Conservation (phyloP, 2,113 vertebrate species). For the Anas platyrhynchos region DNA sequence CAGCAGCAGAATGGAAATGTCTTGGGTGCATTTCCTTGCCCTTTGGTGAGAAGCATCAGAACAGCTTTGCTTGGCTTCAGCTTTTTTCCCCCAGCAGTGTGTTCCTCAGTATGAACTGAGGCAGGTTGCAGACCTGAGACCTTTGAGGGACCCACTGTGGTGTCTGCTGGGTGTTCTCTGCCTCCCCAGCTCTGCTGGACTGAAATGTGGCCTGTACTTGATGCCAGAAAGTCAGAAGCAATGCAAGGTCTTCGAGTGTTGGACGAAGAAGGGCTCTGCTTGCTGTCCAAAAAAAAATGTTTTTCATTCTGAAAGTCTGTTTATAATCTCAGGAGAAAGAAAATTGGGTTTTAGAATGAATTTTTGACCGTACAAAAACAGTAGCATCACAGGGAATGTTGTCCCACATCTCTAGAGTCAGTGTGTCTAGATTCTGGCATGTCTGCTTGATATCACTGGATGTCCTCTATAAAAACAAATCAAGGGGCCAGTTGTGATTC, state of each 20-base stretch:
- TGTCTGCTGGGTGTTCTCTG: not conserved
- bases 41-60: not conserved
- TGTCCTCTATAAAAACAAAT: not conserved
- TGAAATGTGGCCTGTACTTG: not conserved
- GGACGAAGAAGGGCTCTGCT: not conserved
- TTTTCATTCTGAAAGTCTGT: not conserved
- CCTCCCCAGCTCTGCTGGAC: accelerated
- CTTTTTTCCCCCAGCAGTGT: not conserved
- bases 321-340: not conserved
- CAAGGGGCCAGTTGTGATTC: not conserved
- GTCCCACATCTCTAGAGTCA: not conserved
- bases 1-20: not conserved
- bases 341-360: not conserved
- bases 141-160: not conserved
- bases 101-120: not conserved
- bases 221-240: not conserved
- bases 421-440: not conserved
- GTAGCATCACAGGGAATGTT: not conserved
- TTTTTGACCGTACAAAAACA: not conserved
- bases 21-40: not conserved
- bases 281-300: not conserved
- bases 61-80: not conserved
- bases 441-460: not conserved
- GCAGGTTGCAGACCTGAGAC: not conserved
- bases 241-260: accelerated